Percentiles rank a stretch among this genome's conserved stretches.
Evolutionary conservation across 1,140 invertebrate genomes (phyloP).

Genomic region (Rhopalosiphum padi): DNA sequence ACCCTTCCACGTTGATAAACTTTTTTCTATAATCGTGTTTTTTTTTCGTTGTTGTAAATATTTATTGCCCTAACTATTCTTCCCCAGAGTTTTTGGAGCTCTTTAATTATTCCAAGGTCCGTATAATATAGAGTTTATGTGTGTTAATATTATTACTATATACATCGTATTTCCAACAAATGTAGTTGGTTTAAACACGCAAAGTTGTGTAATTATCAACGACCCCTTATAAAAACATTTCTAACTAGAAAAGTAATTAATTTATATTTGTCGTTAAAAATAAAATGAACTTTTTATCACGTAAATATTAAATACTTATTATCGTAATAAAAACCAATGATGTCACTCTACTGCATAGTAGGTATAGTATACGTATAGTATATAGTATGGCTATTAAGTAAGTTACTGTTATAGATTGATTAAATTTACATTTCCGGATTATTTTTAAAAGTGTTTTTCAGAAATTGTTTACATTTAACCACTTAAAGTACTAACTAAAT

Average conservation of each 20-base stretch:
- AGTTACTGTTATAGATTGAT: too few relatives aligned
- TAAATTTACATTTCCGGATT: too few relatives aligned
- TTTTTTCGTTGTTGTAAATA: not conserved
- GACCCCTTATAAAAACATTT: not conserved
- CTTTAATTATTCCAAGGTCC: not conserved
- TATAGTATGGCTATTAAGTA: too few relatives aligned
- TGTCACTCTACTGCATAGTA: too few relatives aligned
- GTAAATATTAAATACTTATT: not conserved
- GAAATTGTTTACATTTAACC: too few relatives aligned
- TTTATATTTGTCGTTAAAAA: not conserved
- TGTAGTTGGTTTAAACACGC: not conserved
- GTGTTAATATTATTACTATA: not conserved
- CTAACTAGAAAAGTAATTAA: not conserved
- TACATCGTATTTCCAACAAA: not conserved
- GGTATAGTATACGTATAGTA: too few relatives aligned
- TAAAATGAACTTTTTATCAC: not conserved
- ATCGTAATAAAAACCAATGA: not conserved
- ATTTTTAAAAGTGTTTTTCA: too few relatives aligned
- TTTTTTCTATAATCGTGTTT: not conserved
- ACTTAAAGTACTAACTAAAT: too few relatives aligned
- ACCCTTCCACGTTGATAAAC: too few relatives aligned
- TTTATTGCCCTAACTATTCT: not conserved
- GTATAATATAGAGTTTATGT: not conserved
- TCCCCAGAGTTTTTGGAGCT: not conserved
- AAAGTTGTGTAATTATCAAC: not conserved